phyloP scores from a whole-genome alignment of 2,113 vertebrate species.

The Gavia stellata region DNA sequence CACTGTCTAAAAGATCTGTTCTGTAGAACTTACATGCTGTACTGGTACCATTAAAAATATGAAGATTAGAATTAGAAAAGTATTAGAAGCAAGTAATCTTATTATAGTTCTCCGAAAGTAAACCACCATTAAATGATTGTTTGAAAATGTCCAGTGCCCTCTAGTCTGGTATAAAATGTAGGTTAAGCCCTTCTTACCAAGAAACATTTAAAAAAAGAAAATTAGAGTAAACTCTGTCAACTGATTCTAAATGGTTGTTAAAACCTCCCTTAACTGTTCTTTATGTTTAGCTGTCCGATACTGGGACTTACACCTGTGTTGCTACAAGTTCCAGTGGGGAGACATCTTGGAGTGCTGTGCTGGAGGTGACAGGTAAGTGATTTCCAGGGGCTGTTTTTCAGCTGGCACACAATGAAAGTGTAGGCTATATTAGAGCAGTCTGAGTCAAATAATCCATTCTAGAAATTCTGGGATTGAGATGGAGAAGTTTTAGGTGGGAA shows the following conservation, averaged over 20 bases:
- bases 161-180: neutral
- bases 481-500: neutral
- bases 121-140: constrained; percentile 5
- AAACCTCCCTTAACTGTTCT: neutral
- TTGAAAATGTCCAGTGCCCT: neutral
- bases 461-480: neutral
- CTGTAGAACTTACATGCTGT: neutral
- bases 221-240: neutral
- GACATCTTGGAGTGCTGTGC: constrained; percentile 94
- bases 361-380: constrained; percentile 88
- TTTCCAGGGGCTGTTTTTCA: neutral
- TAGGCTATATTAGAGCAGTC: neutral
- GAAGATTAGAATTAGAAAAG: neutral
- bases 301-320: constrained; percentile 96
- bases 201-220: neutral
- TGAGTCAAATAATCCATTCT: neutral
- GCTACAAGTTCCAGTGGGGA: constrained; percentile 97
- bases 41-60: neutral
- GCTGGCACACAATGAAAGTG: neutral
- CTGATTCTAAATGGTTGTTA: neutral
- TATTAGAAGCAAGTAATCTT: neutral
- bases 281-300: constrained; percentile 82
- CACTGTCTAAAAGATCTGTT: neutral
- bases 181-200: neutral
- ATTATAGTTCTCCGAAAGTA: neutral